Percentiles rank a stretch among this genome's conserved stretches.
phyloP scores from a whole-genome alignment of 2,113 vertebrate genomes.

The Oceanodroma tethys region DNA sequence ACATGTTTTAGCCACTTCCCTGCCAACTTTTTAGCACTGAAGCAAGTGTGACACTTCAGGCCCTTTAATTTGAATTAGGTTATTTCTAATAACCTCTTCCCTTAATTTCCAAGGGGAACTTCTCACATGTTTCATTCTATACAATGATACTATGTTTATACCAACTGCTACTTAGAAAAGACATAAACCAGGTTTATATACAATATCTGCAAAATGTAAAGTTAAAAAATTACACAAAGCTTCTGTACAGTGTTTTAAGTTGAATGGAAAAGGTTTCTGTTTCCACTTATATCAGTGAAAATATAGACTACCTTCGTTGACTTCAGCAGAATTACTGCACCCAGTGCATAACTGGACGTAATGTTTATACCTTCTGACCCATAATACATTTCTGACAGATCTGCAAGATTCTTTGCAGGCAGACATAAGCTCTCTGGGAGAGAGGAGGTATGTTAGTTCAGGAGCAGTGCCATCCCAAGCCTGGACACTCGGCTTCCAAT shows the following conservation, averaged over 20 bases:
- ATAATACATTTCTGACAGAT: background rate
- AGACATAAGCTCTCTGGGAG: background rate
- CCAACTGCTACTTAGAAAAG: background rate
- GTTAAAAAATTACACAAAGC: background rate
- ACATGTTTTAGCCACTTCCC: background rate
- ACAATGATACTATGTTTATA: background rate
- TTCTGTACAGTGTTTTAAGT: background rate
- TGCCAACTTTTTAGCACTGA: background rate
- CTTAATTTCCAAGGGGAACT: slow-evolving; percentile 6
- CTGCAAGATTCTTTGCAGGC: background rate
- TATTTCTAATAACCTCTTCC: background rate
- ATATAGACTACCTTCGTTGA: background rate
- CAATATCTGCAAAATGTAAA: slow-evolving; percentile 40
- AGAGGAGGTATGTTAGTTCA: background rate
- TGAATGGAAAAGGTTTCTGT: background rate
- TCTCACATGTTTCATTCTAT: slow-evolving; percentile 46
- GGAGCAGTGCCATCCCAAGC: background rate
- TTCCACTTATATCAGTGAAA: background rate
- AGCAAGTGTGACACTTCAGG: background rate
- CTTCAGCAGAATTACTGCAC: background rate
- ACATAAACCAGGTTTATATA: background rate
- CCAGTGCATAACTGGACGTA: background rate
- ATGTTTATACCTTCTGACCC: background rate
- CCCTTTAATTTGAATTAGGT: background rate
- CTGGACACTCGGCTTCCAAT: background rate